Base-by-base conservation (phyloP, 2,797 vertebrate species). In the Coilia nasus region DNA sequence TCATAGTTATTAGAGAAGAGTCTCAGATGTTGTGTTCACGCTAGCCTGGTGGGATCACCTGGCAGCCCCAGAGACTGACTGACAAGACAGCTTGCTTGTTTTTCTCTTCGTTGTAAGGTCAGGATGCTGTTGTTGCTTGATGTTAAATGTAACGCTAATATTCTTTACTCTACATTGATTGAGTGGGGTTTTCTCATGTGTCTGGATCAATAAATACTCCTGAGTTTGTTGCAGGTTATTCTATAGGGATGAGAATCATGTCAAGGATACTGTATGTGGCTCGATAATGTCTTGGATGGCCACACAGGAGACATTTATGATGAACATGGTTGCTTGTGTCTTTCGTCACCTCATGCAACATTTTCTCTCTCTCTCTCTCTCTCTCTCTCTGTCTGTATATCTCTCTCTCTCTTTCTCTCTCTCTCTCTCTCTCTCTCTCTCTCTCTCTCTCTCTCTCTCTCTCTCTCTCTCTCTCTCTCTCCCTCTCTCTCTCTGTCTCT, bases 301-400 rank as follows among this genome's bases (percentile, higher is more conserved):
- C 71, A 78, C 71, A 78, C 35, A 21, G 71, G 35, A 44, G 71
- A 31, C 17, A 44, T 44, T 25, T 46, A 81, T 84, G 84, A 83
- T 83, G 64, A 56, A 84, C 82, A 75, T 80, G 64, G 83, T 85
- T 85, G 86, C 86, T 71, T 84, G 82, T 82, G 86, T 83, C 82
- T 84, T 84, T 84, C 86, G 60, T 89, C 88, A 87, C 87, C 88
- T 81, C 81, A 87, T 87, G 59, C 88, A 2, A 2, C 11, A 28
- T 25, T 28, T 9, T 12, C 44, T 81, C 41, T 50, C 81, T 85
- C 81, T 87, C 86, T 84, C 87, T 87, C 84, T 81, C 81, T 89
- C 91, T 62, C 57, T 64, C 81, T 85, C 81, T 87, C 86, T 60
- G 35, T 41, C 35, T 41, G 35, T 41, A 41, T 19, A 2, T 84